These are phyloP conservation scores for Dipodomys spectabilis DNA, from an alignment of 2,113 vertebrate genomes.

Conservation along the genomic window DNA sequence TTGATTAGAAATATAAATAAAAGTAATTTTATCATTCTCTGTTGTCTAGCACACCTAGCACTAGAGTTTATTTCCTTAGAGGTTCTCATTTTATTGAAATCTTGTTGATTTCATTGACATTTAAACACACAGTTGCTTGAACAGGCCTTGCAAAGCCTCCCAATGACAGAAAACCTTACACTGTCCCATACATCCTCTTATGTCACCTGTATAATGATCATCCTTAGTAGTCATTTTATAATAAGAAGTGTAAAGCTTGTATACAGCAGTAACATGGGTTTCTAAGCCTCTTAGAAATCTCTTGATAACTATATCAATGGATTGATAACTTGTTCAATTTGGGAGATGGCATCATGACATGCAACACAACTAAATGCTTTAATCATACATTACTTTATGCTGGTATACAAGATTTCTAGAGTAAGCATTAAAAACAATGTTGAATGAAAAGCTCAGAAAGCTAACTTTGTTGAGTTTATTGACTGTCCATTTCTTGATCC, in stretches of 20 bases:
- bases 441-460: not conserved
- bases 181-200: not conserved
- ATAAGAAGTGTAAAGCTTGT: slow-evolving; percentile 8
- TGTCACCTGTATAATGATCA: not conserved
- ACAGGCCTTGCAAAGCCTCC: not conserved
- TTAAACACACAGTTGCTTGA: not conserved
- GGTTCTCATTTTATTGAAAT: slow-evolving; percentile 42
- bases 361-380: not conserved
- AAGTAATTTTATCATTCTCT: slow-evolving; percentile 12
- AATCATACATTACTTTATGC: not conserved
- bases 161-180: not conserved
- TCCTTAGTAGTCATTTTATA: not conserved
- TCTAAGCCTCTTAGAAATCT: not conserved
- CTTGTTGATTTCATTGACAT: not conserved
- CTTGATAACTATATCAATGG: not conserved
- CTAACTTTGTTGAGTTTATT: not conserved
- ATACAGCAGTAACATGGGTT: not conserved
- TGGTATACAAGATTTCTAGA: not conserved
- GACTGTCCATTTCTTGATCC: not conserved
- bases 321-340: not conserved
- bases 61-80: not conserved
- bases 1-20: slow-evolving; percentile 54
- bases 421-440: not conserved
- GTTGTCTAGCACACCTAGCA: not conserved
- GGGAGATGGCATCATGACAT: no score